phyloP scores from a whole-genome alignment of 2,113 vertebrate genomes.

The Cochlearius cochlearius region DNA sequence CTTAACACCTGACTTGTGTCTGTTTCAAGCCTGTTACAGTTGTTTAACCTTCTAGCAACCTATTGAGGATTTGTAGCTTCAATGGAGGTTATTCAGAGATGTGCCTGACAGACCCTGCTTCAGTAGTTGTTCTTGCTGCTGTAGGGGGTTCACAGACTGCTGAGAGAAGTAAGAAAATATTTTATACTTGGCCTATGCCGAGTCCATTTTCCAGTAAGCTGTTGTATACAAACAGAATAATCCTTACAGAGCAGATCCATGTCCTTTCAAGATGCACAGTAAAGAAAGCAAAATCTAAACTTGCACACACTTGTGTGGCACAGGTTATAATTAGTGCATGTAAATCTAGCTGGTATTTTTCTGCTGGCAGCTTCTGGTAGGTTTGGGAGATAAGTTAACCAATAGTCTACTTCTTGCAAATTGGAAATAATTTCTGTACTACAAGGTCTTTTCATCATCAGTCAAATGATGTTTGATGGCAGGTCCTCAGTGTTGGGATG shows the following conservation, averaged over 20 bases:
- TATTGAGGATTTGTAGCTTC: not conserved
- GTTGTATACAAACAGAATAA: not conserved
- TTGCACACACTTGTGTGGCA: accelerated
- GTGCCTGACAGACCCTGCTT: accelerated
- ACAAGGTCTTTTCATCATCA: not conserved
- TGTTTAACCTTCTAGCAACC: not conserved
- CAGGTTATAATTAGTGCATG: not conserved
- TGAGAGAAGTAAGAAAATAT: not conserved
- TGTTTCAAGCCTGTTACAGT: not conserved
- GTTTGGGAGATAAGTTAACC: not conserved
- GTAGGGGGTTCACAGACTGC: not conserved
- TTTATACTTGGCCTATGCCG: not conserved
- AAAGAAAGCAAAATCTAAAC: not conserved
- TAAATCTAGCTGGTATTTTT: not conserved
- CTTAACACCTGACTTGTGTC: not conserved
- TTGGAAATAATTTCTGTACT: not conserved
- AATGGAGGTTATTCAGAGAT: accelerated
- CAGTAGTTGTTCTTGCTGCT: not conserved
- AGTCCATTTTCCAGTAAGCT: not conserved
- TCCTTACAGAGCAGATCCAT: not conserved
- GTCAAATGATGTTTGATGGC: not conserved
- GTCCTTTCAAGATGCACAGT: not conserved
- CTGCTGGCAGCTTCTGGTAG: not conserved
- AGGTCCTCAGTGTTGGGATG: not conserved
- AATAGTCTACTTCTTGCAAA: not conserved